Base-by-base conservation (phyloP, 2,888 invertebrate genomes). In the Lasioglossum malachurum region DNA sequence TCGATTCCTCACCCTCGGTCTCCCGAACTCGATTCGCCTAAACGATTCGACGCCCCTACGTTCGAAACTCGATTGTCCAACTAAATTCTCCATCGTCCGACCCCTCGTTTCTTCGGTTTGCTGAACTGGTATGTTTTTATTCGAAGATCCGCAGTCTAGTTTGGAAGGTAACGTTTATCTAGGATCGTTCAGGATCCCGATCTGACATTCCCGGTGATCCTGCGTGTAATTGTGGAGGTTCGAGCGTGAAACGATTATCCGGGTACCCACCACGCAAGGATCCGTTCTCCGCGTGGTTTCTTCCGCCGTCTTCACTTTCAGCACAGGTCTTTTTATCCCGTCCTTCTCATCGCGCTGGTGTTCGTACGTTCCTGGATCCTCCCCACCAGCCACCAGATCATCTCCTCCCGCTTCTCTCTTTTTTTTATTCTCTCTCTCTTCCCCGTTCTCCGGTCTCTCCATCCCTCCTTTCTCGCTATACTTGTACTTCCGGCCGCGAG, bases 401-500 rank as follows among this genome's bases (percentile, higher is more conserved):
- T 83, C 90, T 82, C 79, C 83, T 84, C 87, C 83, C 82, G 79
- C 86, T 83, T 83, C 90, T 81, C 84, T 74, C 27, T 60, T 60
- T 60, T 60, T 60, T 60, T 60, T 35, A 1, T 67, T 16, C 19
- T 23, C 31, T 35, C 73, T 76, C 69, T 41, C 69, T 69, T n/a
- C 41, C 69, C 78, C 78, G 80, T 64, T 80, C 74, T 78, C 79
- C 77, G 79, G 80, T 82, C 73, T 31, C 80, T 35, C 31, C 16
- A 19, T 75, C 69, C 75, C 84, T 83, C 71, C 78, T 78, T 84
- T 75, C 83, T 87, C 87, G 84, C 94, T 93, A 93, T 94, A 94
- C 93, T 94, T 92, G 93, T 93, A 94, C 94, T 94, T 94, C 94
- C 94, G 94, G 93, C 88, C 93, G 92, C 91, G 91, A 86, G 87